A percentile compares a stretch with the other conserved stretches of the same genome.
Conservation (phyloP, 2,113 vertebrate genomes). For the Xiphophorus hellerii region DNA sequence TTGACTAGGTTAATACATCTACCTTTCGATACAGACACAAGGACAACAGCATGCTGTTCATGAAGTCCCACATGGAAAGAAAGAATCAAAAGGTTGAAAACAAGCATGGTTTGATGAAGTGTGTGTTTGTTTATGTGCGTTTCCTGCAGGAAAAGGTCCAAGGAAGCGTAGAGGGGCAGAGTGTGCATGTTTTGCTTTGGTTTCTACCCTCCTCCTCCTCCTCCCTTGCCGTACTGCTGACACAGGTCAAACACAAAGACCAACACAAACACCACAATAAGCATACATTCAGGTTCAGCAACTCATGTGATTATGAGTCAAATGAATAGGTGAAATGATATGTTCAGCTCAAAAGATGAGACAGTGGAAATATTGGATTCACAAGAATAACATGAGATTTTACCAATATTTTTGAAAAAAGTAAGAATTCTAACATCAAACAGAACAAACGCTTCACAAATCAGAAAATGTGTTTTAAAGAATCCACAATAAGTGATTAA, state of each 20-base stretch:
- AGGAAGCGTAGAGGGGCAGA: constrained; percentile 27
- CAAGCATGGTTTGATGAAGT: constrained; percentile 1
- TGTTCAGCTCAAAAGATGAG: neutral
- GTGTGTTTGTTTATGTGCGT: constrained; percentile 6
- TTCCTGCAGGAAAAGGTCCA: constrained; percentile 28
- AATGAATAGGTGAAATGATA: neutral
- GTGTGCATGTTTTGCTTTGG: constrained; percentile 13
- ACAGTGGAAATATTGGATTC: neutral
- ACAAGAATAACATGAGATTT: too few species aligned
- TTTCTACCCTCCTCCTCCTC: constrained; percentile 30
- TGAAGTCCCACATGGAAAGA: constrained; percentile 1
- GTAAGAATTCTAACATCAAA: too few species aligned
- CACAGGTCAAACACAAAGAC: constrained; percentile 27
- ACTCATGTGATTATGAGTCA: neutral
- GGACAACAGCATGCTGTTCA: neutral
- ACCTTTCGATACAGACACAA: constrained; percentile 16
- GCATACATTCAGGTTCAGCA: constrained; percentile 9
- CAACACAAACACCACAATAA: constrained; percentile 17
- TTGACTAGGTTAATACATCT: constrained; percentile 12
- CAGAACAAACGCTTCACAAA: too few species aligned
- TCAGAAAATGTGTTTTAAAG: too few species aligned
- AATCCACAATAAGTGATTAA: too few species aligned
- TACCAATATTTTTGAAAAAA: too few species aligned
- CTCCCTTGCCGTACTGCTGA: constrained; percentile 38
- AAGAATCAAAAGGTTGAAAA: constrained; percentile 14